Evolutionary conservation across 2,113 vertebrate genomes (phyloP).

Genomic region (Pygoscelis adeliae): DNA sequence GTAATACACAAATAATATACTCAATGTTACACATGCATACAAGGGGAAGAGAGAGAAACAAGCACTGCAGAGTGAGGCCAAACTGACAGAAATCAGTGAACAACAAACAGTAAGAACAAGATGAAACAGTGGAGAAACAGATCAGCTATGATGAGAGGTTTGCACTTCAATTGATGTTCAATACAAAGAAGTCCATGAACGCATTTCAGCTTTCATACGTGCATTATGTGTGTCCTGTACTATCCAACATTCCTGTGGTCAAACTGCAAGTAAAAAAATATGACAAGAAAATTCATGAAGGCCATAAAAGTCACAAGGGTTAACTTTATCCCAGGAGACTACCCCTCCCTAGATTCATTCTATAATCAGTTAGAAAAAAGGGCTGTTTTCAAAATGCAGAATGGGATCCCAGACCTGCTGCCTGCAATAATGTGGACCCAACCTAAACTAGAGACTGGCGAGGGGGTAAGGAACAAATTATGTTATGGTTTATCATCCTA

Average conservation of each 20-base stretch:
- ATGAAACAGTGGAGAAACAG: background rate
- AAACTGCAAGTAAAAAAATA: background rate
- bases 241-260: background rate
- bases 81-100: background rate
- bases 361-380: background rate
- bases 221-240: background rate
- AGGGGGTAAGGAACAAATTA: background rate
- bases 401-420: background rate
- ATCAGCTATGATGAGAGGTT: background rate
- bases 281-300: background rate
- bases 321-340: background rate
- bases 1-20: no score
- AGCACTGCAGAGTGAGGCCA: background rate
- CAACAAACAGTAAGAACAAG: background rate
- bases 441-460: background rate
- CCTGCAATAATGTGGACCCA: background rate
- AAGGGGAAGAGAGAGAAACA: background rate
- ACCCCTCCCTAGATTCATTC: background rate
- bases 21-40: fast-evolving
- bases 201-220: background rate
- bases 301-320: background rate
- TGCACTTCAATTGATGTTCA: background rate
- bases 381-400: background rate
- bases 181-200: background rate
- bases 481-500: background rate